Evolutionary conservation across 1,140 invertebrate species (phyloP), one percentile per base, ranked within the genome.

Genomic region (Ladona fulva): DNA sequence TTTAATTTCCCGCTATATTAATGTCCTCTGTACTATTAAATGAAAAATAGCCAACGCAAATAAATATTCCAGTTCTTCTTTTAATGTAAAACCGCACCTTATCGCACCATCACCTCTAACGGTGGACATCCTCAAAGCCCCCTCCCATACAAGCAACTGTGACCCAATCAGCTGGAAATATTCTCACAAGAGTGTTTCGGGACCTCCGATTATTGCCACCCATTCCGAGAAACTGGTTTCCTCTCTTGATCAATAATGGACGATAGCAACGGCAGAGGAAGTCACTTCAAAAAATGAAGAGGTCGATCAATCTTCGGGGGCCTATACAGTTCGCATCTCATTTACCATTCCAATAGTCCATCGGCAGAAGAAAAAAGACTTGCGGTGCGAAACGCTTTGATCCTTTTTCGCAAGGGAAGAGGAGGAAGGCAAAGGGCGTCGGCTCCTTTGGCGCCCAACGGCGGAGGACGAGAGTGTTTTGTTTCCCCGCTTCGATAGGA

Each of bases 341-440:
- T 66, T 66, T 66, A 66, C 52, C 52, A 66, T 66, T 66, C 52
- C 52, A 66, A 66, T 66, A 66, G 52, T 66, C 52, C 16, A 66
- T 66, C 52, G 52, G 52, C 3, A 22, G 12, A 52, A 52, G 5
- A 66, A 66, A 19, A 12, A 66, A 66, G 52, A 19, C 5, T 66
- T 8, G 52, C 52, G 52, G 52, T 37, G n/a, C 52, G 52, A 66
- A 22, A 22, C 16, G n/a, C 52, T 66, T 66, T 66, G 52, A 66
- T 66, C 52, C 29, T 37, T 66, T 66, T 66, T 66, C 52, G 52
- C 52, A 66, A 66, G 52, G 19, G 44, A 52, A 19, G 44, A 52
- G 44, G 10, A 11, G 44, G 44, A 52, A 52, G 44, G 19, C 10
- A 19, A 52, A 52, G 44, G 52, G 52, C 16, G n/a, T 16, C n/a